These are phyloP conservation scores for Epizoanthus scotinus DNA, from an alignment of 92 coral and sea anemone species.

Conservation along the genomic window DNA sequence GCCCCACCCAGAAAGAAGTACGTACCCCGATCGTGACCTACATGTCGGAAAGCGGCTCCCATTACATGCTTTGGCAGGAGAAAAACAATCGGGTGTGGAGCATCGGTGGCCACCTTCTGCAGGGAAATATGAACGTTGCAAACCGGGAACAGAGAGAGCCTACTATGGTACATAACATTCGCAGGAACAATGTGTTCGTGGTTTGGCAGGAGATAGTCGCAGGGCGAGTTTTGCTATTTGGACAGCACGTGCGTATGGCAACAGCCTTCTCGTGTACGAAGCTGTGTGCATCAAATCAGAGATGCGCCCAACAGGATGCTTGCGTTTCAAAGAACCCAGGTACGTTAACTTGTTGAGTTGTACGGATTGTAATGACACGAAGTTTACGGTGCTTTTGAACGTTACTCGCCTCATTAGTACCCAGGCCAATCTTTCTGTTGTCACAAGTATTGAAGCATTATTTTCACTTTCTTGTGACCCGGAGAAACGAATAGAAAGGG, in stretches of 20 bases:
- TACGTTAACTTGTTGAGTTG: not conserved
- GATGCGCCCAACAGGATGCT: slow-evolving; percentile 77
- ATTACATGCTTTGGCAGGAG: slow-evolving; percentile 88
- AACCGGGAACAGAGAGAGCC: slow-evolving; percentile 65
- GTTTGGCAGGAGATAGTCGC: slow-evolving; percentile 76
- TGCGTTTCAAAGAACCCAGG: slow-evolving; percentile 63
- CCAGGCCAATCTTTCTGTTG: no score
- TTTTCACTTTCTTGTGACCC: no score
- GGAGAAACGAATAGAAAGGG: no score
- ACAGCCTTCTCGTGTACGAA: slow-evolving; percentile 66
- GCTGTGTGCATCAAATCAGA: slow-evolving; percentile 54
- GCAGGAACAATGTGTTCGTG: slow-evolving; percentile 57
- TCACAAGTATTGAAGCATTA: no score
- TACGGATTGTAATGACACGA: not conserved
- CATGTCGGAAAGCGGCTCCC: slow-evolving; percentile 68
- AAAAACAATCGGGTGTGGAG: slow-evolving; percentile 58
- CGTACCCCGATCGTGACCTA: slow-evolving; percentile 75
- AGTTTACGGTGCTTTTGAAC: not conserved
- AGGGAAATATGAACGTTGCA: slow-evolving; percentile 60
- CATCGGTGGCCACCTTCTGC: slow-evolving; percentile 79
- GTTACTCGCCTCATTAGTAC: no score
- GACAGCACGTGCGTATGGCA: slow-evolving; percentile 63
- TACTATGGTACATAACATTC: slow-evolving; percentile 61
- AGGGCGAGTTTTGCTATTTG: slow-evolving; percentile 54
- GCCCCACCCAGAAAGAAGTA: slow-evolving; percentile 60